phyloP scores from a whole-genome alignment of 2,888 invertebrate species.

The Gastrophysa polygoni region DNA sequence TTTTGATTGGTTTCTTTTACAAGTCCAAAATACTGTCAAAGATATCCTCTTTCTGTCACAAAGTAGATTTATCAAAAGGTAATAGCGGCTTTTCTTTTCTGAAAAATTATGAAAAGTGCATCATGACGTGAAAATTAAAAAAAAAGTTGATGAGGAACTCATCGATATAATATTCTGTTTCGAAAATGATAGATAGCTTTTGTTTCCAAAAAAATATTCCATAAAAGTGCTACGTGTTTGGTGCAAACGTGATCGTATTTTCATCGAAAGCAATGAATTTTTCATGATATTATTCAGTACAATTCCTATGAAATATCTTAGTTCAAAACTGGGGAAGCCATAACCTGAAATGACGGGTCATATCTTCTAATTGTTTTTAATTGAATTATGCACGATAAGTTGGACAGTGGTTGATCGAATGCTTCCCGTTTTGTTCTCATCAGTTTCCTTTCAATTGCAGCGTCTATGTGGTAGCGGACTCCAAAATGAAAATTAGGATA shows the following conservation, averaged over 20 bases:
- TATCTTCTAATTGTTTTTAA: background rate
- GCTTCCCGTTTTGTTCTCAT: background rate
- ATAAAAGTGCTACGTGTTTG: no score
- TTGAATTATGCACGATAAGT: background rate
- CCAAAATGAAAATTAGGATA: conserved; percentile 28
- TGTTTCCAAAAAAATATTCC: no score
- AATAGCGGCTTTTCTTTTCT: background rate
- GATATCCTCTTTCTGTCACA: background rate
- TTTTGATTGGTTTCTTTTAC: background rate
- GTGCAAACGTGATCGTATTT: no score
- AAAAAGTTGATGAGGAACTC: no score
- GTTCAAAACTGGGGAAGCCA: background rate
- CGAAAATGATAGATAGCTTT: no score
- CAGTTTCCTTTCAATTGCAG: conserved; percentile 16
- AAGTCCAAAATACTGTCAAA: background rate
- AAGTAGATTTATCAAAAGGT: no score
- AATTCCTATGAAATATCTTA: no score
- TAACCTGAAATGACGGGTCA: background rate
- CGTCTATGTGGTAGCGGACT: conserved; percentile 26
- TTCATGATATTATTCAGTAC: no score
- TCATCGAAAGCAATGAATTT: no score
- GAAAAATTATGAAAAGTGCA: background rate
- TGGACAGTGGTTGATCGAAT: background rate
- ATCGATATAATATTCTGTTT: no score
- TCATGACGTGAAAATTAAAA: no score